Evolutionary conservation across 2,797 vertebrate genomes (phyloP).

Genomic region (Urocyon cinereoargenteus): DNA sequence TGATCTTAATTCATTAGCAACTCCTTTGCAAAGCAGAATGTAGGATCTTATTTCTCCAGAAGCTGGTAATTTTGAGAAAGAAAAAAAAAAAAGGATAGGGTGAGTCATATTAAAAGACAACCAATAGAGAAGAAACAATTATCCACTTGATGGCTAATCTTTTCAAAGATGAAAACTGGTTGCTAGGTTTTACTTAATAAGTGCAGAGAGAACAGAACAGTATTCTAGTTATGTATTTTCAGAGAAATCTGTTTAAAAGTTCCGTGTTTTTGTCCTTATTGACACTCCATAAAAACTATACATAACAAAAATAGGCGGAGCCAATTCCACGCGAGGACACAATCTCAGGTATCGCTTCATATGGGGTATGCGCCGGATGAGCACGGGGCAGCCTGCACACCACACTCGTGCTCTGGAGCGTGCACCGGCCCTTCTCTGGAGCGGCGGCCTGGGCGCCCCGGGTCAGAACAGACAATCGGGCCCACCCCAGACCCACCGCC

Average conservation of each 20-base stretch:
- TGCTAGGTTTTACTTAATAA: conserved; percentile 36
- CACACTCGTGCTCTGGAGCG: neutral
- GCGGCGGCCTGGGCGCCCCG: no score
- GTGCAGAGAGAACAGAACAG: neutral
- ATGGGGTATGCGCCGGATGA: neutral
- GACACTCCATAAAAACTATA: conserved; percentile 60
- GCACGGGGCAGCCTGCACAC: neutral
- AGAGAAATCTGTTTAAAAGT: conserved; percentile 63
- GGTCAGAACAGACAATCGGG: neutral
- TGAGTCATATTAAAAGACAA: conserved; percentile 1
- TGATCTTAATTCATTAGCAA: conserved; percentile 15
- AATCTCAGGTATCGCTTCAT: neutral
- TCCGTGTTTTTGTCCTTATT: neutral
- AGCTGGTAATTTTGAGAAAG: conserved; percentile 36
- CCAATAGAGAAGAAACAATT: neutral
- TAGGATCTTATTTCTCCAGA: conserved; percentile 26
- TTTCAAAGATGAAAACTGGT: neutral
- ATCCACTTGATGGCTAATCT: conserved; percentile 4
- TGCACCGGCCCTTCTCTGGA: no score
- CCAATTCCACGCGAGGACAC: conserved; percentile 66
- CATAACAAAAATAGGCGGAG: conserved; percentile 76
- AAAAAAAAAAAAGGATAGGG: neutral
- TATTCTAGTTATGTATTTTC: neutral
- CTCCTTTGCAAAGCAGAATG: conserved; percentile 20
- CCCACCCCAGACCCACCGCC: no score